A percentile compares a stretch with the other conserved stretches of the same genome.
Conservation (phyloP, 2,888 invertebrate species). For the Bembecia ichneumoniformis region DNA sequence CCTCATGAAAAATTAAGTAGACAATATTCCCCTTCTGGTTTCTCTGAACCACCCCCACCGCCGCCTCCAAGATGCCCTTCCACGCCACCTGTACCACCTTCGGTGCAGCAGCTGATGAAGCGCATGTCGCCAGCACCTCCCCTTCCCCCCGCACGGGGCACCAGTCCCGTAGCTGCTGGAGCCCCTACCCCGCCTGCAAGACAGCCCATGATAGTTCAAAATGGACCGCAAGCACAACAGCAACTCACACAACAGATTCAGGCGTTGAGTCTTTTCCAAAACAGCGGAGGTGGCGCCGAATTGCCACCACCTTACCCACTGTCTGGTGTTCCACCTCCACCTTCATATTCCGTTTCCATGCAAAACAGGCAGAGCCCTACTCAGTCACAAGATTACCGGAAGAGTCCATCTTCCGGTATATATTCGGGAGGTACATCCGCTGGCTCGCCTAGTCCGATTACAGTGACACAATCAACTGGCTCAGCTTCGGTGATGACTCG, state of each 20-base stretch:
- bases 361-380: constrained; percentile 91
- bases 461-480: constrained; percentile 76
- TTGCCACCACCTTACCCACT: constrained; percentile 80
- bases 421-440: constrained; percentile 88
- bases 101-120: constrained; percentile 69
- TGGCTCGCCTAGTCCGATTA: constrained; percentile 87
- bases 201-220: constrained; percentile 86
- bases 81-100: constrained; percentile 77
- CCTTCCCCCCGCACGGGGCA: constrained; percentile 76
- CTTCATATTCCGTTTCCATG: constrained; percentile 88
- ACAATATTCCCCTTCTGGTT: constrained; percentile 79
- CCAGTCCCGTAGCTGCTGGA: constrained; percentile 83
- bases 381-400: constrained; percentile 84
- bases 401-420: constrained; percentile 89
- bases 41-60: constrained; percentile 78
- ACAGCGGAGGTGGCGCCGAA: constrained; percentile 72
- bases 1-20: constrained; percentile 77
- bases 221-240: constrained; percentile 85
- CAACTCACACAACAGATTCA: constrained; percentile 92
- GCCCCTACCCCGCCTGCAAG: constrained; percentile 69
- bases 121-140: constrained; percentile 77
- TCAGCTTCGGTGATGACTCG: constrained; percentile 78
- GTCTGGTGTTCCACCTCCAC: constrained; percentile 79
- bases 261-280: constrained; percentile 83
- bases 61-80: constrained; percentile 83